A percentile compares a stretch with the other conserved stretches of the same genome.
phyloP scores from a whole-genome alignment of 2,888 invertebrate genomes.

The Oscheius sp. region DNA sequence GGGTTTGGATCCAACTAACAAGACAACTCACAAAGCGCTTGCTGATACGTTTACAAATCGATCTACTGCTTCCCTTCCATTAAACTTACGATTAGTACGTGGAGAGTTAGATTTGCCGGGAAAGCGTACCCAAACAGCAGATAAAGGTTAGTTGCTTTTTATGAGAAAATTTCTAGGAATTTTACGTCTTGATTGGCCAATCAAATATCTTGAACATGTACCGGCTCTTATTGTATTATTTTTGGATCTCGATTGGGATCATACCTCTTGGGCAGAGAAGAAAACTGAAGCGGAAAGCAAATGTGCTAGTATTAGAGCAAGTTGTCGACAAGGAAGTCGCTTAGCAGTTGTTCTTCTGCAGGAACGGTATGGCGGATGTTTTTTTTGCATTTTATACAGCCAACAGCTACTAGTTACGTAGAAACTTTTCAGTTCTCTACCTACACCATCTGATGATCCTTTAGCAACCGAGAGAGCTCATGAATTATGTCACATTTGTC shows the following conservation, averaged over 20 bases:
- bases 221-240: slow-evolving; percentile 90
- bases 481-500: slow-evolving; percentile 88
- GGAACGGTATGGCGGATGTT: slow-evolving; percentile 43
- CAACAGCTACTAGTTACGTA: neutral
- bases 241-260: slow-evolving; percentile 97
- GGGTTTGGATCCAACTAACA: slow-evolving; percentile 74
- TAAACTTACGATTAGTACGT: slow-evolving; percentile 46
- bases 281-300: slow-evolving; percentile 85
- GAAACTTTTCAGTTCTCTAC: slow-evolving; percentile 16
- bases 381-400: slow-evolving; percentile 6
- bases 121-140: slow-evolving; percentile 30
- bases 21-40: slow-evolving; percentile 14
- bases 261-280: slow-evolving; percentile 88
- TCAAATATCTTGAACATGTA: slow-evolving; percentile 56
- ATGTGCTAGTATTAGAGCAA: slow-evolving; percentile 47
- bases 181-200: slow-evolving; percentile 80
- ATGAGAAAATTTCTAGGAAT: slow-evolving; percentile 77
- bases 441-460: slow-evolving; percentile 73
- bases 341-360: slow-evolving; percentile 55
- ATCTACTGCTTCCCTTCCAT: slow-evolving; percentile 43
- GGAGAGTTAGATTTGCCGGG: slow-evolving; percentile 50
- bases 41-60: slow-evolving; percentile 31
- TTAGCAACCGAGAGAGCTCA: slow-evolving; percentile 89
- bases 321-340: slow-evolving; percentile 40
- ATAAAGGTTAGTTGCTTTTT: slow-evolving; percentile 10